Conservation (phyloP, 2,888 invertebrate genomes). For the Drosophila greeni region DNA sequence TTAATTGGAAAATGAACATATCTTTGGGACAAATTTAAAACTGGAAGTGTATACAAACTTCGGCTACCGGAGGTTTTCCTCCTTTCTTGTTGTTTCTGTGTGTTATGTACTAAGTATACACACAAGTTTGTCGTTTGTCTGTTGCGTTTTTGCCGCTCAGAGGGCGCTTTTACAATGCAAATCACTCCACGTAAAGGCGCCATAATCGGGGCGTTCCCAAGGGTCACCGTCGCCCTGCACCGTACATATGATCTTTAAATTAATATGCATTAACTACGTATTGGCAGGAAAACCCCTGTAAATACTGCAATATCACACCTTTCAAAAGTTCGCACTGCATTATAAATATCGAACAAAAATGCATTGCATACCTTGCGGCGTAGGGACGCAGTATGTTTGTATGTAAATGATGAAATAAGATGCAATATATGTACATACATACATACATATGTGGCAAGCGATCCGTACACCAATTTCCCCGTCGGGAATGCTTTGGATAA, state of each 20-base stretch:
- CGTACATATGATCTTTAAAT: not conserved
- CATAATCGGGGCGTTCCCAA: not conserved
- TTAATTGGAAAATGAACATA: not conserved
- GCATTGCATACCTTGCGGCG: constrained; percentile 22
- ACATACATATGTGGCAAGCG: too few species aligned
- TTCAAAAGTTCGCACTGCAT: not conserved
- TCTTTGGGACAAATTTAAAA: not conserved
- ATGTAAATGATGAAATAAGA: not conserved
- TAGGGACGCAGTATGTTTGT: constrained; percentile 3
- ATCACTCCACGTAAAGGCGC: constrained; percentile 1
- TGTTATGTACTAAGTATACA: constrained; percentile 6
- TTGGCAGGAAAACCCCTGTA: not conserved
- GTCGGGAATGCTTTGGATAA: not conserved
- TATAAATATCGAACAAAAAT: not conserved
- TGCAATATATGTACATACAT: not conserved
- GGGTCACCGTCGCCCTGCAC: too few species aligned
- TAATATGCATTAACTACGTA: not conserved
- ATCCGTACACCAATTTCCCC: not conserved
- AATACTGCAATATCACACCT: not conserved
- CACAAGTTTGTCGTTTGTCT: constrained; percentile 5
- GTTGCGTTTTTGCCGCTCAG: not conserved
- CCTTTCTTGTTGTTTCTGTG: not conserved
- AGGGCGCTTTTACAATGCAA: not conserved
- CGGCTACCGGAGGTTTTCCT: not conserved
- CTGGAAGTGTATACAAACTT: not conserved